Evolutionary conservation across 2,113 vertebrate genomes (phyloP).

Genomic region (Thamnophis sirtalis): DNA sequence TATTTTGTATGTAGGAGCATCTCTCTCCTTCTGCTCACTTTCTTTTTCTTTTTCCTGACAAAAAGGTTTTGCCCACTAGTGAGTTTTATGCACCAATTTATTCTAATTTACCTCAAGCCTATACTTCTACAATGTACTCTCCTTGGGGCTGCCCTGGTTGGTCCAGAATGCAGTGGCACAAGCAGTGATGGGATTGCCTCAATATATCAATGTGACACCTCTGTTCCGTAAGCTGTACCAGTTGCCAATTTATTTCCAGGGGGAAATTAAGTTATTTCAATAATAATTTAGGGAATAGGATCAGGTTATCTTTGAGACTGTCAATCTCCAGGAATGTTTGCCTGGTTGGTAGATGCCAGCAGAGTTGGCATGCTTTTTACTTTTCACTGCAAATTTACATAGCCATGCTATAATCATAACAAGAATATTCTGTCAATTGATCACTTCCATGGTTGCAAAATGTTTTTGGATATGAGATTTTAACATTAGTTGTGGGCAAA

Average conservation of each 20-base stretch:
- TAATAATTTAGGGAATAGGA: background rate
- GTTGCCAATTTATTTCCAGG: background rate
- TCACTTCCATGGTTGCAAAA: background rate
- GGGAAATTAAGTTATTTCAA: background rate
- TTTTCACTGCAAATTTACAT: background rate
- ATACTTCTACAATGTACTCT: background rate
- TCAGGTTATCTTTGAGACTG: background rate
- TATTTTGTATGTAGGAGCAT: background rate
- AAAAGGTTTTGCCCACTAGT: background rate
- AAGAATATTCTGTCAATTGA: background rate
- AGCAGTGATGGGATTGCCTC: background rate
- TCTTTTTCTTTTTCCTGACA: background rate
- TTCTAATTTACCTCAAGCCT: background rate
- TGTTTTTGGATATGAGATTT: background rate
- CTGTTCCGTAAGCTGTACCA: background rate
- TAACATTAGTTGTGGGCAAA: background rate
- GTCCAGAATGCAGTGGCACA: background rate
- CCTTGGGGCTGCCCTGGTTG: background rate
- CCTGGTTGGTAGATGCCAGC: background rate
- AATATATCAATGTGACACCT: background rate
- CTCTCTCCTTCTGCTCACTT: background rate
- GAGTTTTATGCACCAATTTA: background rate
- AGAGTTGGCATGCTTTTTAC: background rate
- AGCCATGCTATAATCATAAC: background rate
- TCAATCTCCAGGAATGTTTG: background rate